phyloP scores from a whole-genome alignment of 2,113 vertebrate species.

The Asarcornis scutulata region DNA sequence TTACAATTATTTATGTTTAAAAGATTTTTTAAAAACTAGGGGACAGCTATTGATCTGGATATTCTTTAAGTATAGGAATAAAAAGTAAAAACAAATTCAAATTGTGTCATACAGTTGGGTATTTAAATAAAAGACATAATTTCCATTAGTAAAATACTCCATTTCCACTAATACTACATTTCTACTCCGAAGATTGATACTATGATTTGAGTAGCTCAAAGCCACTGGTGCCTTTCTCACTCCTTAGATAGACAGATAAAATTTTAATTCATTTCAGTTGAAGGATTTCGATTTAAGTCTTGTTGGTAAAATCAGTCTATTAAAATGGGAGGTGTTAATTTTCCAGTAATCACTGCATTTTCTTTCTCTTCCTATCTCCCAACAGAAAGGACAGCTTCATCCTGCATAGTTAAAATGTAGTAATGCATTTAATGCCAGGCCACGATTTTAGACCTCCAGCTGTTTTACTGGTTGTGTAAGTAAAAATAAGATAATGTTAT shows the following conservation, averaged over 20 bases:
- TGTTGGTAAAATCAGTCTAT: conserved; percentile 56
- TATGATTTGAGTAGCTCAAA: conserved; percentile 23
- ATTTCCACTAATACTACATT: neutral
- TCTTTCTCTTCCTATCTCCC: conserved; percentile 49
- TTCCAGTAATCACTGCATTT: conserved; percentile 69
- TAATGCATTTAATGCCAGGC: conserved; percentile 73
- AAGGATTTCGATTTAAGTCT: conserved; percentile 50
- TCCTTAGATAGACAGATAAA: conserved; percentile 22
- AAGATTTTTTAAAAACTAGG: neutral
- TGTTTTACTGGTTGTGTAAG: conserved; percentile 86
- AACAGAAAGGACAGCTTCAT: conserved; percentile 67
- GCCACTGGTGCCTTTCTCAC: neutral
- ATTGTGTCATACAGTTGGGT: neutral
- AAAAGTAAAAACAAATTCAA: neutral
- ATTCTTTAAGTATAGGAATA: neutral
- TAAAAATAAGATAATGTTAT: conserved; percentile 84
- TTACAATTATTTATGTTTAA: neutral
- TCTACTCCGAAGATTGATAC: neutral
- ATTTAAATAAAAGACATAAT: neutral
- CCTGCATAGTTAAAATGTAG: conserved; percentile 73
- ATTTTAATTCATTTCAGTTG: conserved; percentile 64
- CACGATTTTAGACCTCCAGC: conserved; percentile 82
- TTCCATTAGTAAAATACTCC: conserved; percentile 8
- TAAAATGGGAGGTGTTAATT: conserved; percentile 78
- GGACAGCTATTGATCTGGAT: neutral